Percentiles rank a stretch among this genome's conserved stretches.
These are phyloP conservation scores for Tinea pellionella DNA, from an alignment of 2,888 invertebrate species.

Conservation along the genomic window DNA sequence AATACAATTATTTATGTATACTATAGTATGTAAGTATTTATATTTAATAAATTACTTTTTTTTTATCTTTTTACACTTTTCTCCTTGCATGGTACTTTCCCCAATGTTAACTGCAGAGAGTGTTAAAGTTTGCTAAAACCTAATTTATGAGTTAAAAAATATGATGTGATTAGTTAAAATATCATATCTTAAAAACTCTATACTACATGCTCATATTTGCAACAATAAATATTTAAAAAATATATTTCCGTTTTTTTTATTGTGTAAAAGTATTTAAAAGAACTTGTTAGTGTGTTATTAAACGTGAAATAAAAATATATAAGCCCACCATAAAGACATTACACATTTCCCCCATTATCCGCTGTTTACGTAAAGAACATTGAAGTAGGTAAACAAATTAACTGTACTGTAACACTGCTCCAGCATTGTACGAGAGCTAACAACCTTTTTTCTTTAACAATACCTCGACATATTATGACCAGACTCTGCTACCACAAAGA, in stretches of 20 bases:
- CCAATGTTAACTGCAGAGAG: too few species aligned
- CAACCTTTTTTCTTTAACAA: background rate
- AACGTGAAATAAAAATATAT: background rate
- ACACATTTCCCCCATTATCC: constrained; percentile 7
- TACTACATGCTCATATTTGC: too few species aligned
- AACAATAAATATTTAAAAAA: too few species aligned
- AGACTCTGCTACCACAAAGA: too few species aligned
- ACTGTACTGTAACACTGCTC: constrained; percentile 3
- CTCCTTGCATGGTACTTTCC: too few species aligned
- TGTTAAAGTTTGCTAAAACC: too few species aligned
- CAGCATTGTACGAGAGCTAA: background rate
- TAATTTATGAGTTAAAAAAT: too few species aligned
- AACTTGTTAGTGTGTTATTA: background rate
- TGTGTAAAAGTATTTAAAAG: background rate
- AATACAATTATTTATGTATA: background rate
- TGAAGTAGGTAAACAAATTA: constrained; percentile 13
- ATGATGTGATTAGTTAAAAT: too few species aligned
- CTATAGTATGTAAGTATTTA: background rate
- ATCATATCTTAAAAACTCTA: too few species aligned
- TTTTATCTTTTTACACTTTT: too few species aligned
- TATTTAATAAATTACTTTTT: too few species aligned
- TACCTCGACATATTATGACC: too few species aligned
- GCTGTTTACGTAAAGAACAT: constrained; percentile 8
- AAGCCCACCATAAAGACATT: constrained; percentile 7
- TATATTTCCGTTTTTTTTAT: background rate